Evolutionary conservation across 2,113 vertebrate genomes (phyloP).

Genomic region (Phyllopteryx taeniolatus): DNA sequence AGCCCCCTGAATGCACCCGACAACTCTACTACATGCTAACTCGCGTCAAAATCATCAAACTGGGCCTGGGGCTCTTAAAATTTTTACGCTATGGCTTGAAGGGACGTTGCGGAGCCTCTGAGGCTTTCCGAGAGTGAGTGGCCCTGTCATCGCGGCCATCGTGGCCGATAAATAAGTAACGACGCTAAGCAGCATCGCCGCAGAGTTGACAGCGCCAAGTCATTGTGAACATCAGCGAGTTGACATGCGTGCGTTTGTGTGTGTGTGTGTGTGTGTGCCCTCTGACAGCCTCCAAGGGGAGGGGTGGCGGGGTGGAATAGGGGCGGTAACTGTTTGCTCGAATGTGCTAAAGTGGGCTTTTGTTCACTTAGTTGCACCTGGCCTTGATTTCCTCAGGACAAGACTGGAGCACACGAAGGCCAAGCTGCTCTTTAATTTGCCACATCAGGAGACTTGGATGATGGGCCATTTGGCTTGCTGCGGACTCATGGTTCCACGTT

Average conservation of each 20-base stretch:
- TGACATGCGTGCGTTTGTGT: background rate
- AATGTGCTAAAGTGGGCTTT: slow-evolving; percentile 66
- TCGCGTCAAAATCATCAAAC: slow-evolving; percentile 68
- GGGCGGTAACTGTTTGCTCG: slow-evolving; percentile 13
- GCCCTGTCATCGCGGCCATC: slow-evolving; percentile 67
- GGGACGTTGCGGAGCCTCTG: slow-evolving; percentile 49
- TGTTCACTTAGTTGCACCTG: slow-evolving; percentile 67
- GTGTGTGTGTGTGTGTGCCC: background rate
- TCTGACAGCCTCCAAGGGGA: background rate
- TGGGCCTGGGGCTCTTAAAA: slow-evolving; percentile 65
- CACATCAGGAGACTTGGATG: slow-evolving; percentile 50
- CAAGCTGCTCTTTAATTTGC: slow-evolving; percentile 62
- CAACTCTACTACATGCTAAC: slow-evolving; percentile 68
- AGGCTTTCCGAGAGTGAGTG: slow-evolving; percentile 67
- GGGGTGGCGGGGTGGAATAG: background rate
- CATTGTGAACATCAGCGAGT: slow-evolving; percentile 40
- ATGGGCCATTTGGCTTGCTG: slow-evolving; percentile 61
- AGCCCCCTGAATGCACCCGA: slow-evolving; percentile 74
- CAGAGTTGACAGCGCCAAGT: slow-evolving; percentile 50
- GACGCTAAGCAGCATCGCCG: slow-evolving; percentile 40
- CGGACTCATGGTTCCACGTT: slow-evolving; percentile 22
- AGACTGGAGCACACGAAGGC: slow-evolving; percentile 62
- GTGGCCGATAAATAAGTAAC: slow-evolving; percentile 72
- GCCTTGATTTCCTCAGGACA: slow-evolving; percentile 70
- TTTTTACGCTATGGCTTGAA: slow-evolving; percentile 58